These are phyloP conservation scores for Ptychodera flava DNA, from an alignment of 35 echinoderm and acorn worm genomes.

Conservation along the genomic window DNA sequence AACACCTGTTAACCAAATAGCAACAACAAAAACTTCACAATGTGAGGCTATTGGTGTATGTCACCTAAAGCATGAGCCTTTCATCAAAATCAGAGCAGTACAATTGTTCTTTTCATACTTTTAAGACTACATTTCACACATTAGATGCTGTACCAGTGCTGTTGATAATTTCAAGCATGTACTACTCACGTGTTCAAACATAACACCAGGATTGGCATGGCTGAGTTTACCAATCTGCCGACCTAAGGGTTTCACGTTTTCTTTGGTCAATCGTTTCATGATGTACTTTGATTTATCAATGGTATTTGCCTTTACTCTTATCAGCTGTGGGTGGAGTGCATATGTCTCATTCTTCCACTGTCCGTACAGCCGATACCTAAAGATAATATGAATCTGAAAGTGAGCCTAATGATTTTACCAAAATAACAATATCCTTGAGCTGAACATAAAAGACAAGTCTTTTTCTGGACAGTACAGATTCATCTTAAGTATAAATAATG, in stretches of 20 bases:
- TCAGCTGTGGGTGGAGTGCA: slow-evolving; percentile 58
- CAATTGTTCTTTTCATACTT: background rate
- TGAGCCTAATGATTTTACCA: too few species aligned
- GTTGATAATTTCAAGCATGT: too few species aligned
- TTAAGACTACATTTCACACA: background rate
- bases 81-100: too few species aligned
- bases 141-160: background rate
- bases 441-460: too few species aligned
- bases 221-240: slow-evolving; percentile 94
- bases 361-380: slow-evolving; percentile 78
- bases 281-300: slow-evolving; percentile 88
- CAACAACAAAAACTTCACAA: slow-evolving; percentile 10
- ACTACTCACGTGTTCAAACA: slow-evolving; percentile 97
- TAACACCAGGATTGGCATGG: slow-evolving; percentile 85
- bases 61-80: background rate
- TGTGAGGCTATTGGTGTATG: background rate
- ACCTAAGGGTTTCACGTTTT: slow-evolving; percentile 83
- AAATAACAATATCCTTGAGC: too few species aligned
- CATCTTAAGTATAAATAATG: too few species aligned
- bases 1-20: slow-evolving; percentile 58
- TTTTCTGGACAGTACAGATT: too few species aligned
- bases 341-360: slow-evolving; percentile 88
- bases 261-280: slow-evolving; percentile 98
- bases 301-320: slow-evolving; percentile 68
- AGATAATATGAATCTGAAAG: too few species aligned